phyloP scores from a whole-genome alignment of 53 echinoderm and acorn worm genomes.

The Hippasteria phrygiana region DNA sequence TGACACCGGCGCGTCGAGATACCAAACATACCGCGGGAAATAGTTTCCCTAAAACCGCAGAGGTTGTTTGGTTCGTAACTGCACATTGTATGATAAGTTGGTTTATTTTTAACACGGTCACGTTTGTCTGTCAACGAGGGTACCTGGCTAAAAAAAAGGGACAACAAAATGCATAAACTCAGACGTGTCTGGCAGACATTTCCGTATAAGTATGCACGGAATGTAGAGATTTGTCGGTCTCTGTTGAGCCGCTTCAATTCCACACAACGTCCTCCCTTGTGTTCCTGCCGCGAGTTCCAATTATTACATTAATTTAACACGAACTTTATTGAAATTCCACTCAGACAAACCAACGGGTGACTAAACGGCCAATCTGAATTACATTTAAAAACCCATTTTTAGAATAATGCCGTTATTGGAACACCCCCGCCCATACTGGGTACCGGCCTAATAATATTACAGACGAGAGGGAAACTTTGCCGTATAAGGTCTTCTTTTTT shows the following conservation, averaged over 20 bases:
- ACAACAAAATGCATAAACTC: not conserved
- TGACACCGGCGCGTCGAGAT: conserved; percentile 3
- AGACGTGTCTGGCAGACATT: not conserved
- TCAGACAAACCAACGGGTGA: conserved; percentile 24
- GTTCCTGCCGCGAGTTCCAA: conserved; percentile 5
- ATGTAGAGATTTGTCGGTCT: not conserved
- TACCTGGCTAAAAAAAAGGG: not conserved
- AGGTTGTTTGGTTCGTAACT: conserved; percentile 12
- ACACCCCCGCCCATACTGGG: not conserved
- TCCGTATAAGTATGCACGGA: conserved; percentile 14
- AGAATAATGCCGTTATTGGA: not conserved
- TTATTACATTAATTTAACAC: conserved; percentile 8
- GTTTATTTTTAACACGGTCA: conserved; percentile 17
- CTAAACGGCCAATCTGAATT: not conserved
- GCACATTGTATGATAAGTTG: conserved; percentile 20
- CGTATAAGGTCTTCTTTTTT: conserved; percentile 8
- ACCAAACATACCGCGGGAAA: not conserved
- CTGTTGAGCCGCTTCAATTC: not conserved
- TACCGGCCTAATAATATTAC: not conserved
- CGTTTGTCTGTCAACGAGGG: not conserved
- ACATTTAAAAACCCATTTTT: not conserved
- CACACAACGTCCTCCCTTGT: not conserved
- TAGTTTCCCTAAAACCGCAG: not conserved
- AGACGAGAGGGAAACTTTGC: not conserved
- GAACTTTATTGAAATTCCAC: conserved; percentile 16